phyloP scores from a whole-genome alignment of 2,888 invertebrate genomes.

The Trilocha varians region DNA sequence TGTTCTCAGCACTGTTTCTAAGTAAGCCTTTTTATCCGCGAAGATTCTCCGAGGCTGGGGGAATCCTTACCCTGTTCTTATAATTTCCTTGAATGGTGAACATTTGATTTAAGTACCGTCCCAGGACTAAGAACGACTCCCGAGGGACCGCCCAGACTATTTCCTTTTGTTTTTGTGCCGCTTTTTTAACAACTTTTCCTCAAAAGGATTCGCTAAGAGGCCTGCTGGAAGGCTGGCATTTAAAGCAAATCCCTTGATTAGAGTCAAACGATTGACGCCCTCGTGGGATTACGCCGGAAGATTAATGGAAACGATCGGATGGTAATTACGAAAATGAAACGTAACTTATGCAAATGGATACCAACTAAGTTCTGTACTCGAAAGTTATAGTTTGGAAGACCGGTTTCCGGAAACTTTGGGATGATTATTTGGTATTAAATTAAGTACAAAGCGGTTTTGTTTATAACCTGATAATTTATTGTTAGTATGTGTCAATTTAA shows the following conservation, averaged over 20 bases:
- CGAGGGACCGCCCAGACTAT: slow-evolving; percentile 65
- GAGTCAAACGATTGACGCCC: slow-evolving; percentile 50
- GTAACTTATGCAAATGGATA: slow-evolving; percentile 56
- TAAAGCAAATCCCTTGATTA: slow-evolving; percentile 56
- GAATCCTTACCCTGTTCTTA: slow-evolving; percentile 61
- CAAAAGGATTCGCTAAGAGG: slow-evolving; percentile 53
- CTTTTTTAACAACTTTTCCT: slow-evolving; percentile 60
- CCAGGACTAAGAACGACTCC: slow-evolving; percentile 59
- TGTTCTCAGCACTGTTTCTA: slow-evolving; percentile 39
- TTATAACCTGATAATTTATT: no score
- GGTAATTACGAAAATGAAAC: slow-evolving; percentile 57
- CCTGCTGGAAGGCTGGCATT: slow-evolving; percentile 41
- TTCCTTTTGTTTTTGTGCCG: slow-evolving; percentile 64
- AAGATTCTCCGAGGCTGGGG: slow-evolving; percentile 38
- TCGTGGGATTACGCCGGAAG: slow-evolving; percentile 42
- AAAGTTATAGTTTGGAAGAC: slow-evolving; percentile 39
- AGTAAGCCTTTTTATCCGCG: slow-evolving; percentile 52
- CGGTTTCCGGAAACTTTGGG: slow-evolving; percentile 2
- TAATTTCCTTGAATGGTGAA: slow-evolving; percentile 68
- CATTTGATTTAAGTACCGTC: slow-evolving; percentile 71
- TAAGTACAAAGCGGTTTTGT: no score
- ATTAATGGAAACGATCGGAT: slow-evolving; percentile 53
- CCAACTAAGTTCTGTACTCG: slow-evolving; percentile 29
- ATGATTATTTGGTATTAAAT: background rate
- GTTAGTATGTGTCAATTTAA: no score